phyloP scores from a whole-genome alignment of 2,797 vertebrate genomes.

The Macropodus opercularis region DNA sequence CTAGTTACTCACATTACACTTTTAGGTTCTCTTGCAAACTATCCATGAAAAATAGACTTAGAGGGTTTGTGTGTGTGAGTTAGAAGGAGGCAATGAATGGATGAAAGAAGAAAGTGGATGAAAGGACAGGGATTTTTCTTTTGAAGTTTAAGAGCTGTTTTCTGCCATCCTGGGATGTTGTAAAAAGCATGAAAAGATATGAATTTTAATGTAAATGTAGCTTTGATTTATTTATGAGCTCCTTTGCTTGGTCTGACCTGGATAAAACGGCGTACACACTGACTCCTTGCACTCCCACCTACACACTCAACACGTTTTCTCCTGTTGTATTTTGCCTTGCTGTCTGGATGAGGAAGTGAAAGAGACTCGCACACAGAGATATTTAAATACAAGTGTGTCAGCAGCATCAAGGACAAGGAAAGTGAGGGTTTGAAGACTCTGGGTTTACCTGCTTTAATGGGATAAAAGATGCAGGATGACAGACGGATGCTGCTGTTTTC shows the following conservation, averaged over 20 bases:
- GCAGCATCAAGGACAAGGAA: conserved; percentile 11
- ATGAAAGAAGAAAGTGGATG: conserved; percentile 30
- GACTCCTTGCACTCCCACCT: neutral
- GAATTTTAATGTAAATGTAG: conserved; percentile 71
- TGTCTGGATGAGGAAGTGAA: conserved; percentile 16
- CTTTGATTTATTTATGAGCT: conserved; percentile 75
- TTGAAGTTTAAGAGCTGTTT: conserved; percentile 49
- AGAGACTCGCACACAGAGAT: neutral
- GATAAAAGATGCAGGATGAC: conserved; percentile 8
- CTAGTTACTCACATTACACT: no score
- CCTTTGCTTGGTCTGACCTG: conserved; percentile 58
- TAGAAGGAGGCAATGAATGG: neutral
- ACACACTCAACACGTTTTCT: conserved; percentile 5
- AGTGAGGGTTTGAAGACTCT: neutral
- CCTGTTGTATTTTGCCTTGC: conserved; percentile 10
- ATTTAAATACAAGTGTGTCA: conserved; percentile 29
- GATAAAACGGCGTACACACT: conserved; percentile 25
- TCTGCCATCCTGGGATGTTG: conserved; percentile 37
- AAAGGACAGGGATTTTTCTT: conserved; percentile 35
- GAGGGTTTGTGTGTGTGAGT: neutral
- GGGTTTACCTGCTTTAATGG: conserved; percentile 13
- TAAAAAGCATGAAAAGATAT: conserved; percentile 59
- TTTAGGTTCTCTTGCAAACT: conserved; percentile 9
- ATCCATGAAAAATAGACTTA: conserved; percentile 3
- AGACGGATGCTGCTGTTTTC: neutral